A percentile compares a stretch with the other conserved stretches of the same genome.
Conservation (phyloP, 1,140 invertebrate species). For the Lysiphlebus fabarum region DNA sequence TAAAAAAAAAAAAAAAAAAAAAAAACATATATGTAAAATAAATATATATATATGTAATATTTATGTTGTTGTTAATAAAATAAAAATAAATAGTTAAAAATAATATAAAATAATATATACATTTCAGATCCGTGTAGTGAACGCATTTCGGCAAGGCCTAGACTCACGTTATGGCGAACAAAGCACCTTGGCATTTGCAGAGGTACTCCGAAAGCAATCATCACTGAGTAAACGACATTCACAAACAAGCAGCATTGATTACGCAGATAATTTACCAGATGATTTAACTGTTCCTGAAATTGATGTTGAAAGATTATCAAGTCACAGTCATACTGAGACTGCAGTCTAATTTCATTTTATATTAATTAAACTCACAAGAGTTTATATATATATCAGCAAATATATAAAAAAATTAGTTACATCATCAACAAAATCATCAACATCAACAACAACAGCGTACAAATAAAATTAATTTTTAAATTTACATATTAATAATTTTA, state of each 20-base stretch:
- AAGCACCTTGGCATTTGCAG: slow-evolving; percentile 82
- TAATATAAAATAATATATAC: too few relatives aligned
- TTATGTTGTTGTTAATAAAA: background rate
- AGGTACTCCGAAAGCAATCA: slow-evolving; percentile 87
- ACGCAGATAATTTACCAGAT: slow-evolving; percentile 82
- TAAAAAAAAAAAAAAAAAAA: slow-evolving; percentile 10
- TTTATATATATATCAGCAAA: too few relatives aligned
- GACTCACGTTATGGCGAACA: slow-evolving; percentile 91
- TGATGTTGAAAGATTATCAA: slow-evolving; percentile 84
- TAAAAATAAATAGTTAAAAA: too few relatives aligned
- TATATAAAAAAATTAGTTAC: too few relatives aligned
- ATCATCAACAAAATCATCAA: too few relatives aligned
- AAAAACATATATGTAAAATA: too few relatives aligned
- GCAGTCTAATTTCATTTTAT: too few relatives aligned
- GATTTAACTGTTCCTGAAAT: slow-evolving; percentile 84
- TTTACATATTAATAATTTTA: too few relatives aligned
- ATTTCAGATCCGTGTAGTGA: slow-evolving; percentile 96
- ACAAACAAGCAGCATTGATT: slow-evolving; percentile 87
- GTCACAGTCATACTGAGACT: slow-evolving; percentile 89
- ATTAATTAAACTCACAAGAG: too few relatives aligned
- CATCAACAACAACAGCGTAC: too few relatives aligned
- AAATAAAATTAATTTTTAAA: too few relatives aligned
- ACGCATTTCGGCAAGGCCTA: slow-evolving; percentile 97
- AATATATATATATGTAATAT: too few relatives aligned
- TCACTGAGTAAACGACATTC: slow-evolving; percentile 85